Percentiles rank a stretch among this genome's conserved stretches.
phyloP scores from a whole-genome alignment of 2,797 vertebrate genomes.

The Phoxinus dragarum region DNA sequence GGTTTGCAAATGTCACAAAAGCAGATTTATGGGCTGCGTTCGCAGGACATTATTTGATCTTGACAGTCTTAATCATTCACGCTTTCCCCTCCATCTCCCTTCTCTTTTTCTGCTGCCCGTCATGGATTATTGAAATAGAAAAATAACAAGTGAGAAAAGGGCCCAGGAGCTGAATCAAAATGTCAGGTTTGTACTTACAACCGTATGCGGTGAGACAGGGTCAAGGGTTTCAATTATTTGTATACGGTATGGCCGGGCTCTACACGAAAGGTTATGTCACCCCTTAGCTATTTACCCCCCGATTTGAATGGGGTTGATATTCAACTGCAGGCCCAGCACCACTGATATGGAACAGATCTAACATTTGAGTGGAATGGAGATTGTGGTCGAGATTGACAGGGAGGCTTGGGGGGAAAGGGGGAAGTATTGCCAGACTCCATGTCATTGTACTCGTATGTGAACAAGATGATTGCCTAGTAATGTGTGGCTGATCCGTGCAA shows the following conservation, averaged over 20 bases:
- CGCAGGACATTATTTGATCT: constrained; percentile 98
- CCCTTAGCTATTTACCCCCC: constrained; percentile 92
- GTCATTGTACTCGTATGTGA: constrained; percentile 81
- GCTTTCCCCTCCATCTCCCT: constrained; percentile 81
- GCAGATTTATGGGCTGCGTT: constrained; percentile 96
- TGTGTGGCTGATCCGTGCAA: constrained; percentile 75
- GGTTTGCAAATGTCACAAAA: constrained; percentile 97
- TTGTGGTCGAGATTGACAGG: constrained; percentile 62
- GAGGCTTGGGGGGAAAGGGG: constrained; percentile 45
- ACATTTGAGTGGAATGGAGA: constrained; percentile 71
- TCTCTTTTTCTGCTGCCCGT: constrained; percentile 85
- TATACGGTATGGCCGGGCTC: constrained; percentile 90
- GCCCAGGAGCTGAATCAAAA: constrained; percentile 96
- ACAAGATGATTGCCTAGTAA: constrained; percentile 76
- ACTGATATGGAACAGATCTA: constrained; percentile 84
- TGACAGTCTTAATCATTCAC: constrained; percentile 99
- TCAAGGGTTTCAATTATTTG: constrained; percentile 99
- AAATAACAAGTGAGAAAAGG: constrained; percentile 93
- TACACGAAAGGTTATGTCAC: constrained; percentile 99
- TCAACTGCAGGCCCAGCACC: constrained; percentile 79
- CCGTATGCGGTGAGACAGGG: constrained; percentile 92
- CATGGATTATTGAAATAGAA: constrained; percentile 99
- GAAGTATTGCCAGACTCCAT: constrained; percentile 67
- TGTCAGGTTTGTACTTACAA: constrained; percentile 99
- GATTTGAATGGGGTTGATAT: constrained; percentile 89